These are phyloP conservation scores for Panurus biarmicus DNA, from an alignment of 2,113 vertebrate genomes.

Conservation along the genomic window DNA sequence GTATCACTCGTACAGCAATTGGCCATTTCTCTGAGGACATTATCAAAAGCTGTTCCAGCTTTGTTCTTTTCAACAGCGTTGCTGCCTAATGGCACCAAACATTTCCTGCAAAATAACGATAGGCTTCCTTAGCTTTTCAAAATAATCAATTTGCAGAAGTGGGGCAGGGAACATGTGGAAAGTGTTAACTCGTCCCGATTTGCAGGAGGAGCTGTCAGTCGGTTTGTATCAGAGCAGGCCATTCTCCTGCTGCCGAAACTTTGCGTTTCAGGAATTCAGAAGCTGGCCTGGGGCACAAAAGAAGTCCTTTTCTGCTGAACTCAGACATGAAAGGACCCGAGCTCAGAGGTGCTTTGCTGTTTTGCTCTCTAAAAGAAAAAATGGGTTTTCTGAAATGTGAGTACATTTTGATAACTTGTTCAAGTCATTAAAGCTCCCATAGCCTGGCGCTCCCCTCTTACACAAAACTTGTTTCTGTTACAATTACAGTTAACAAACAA, in stretches of 20 bases:
- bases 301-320: background rate
- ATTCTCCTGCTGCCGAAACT: background rate
- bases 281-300: background rate
- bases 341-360: background rate
- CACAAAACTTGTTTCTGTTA: background rate
- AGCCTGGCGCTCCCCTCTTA: background rate
- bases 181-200: slow-evolving; percentile 40
- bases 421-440: background rate
- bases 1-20: background rate
- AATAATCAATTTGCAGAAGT: slow-evolving; percentile 41
- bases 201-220: slow-evolving; percentile 4
- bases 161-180: slow-evolving; percentile 42
- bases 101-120: slow-evolving; percentile 57
- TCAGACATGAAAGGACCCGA: background rate
- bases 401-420: background rate
- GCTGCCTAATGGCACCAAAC: slow-evolving; percentile 50
- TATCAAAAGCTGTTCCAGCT: slow-evolving; percentile 57
- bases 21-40: slow-evolving; percentile 23
- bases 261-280: slow-evolving; percentile 48
- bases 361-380: background rate
- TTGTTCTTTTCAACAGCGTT: slow-evolving; percentile 29
- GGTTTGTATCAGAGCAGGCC: background rate
- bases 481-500: background rate
- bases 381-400: background rate
- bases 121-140: slow-evolving; percentile 38